Evolutionary conservation across 2,888 invertebrate species (phyloP).

Genomic region (Syrista parreyssii): DNA sequence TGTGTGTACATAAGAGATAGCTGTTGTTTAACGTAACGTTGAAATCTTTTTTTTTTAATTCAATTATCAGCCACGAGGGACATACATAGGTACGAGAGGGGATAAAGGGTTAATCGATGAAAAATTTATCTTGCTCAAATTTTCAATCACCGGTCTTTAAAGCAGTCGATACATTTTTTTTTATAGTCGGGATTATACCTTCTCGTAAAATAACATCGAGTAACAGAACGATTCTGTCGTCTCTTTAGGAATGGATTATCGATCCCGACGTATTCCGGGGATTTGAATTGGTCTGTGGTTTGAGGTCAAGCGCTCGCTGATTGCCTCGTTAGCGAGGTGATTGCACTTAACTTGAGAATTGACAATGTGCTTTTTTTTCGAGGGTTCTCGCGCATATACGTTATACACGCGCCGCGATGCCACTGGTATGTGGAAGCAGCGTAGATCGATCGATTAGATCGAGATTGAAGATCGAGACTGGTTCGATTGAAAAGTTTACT

Average conservation of each 20-base stretch:
- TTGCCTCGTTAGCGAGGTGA: not conserved
- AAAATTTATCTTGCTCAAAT: no score
- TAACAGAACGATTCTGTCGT: not conserved
- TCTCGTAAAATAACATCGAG: not conserved
- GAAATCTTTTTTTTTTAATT: not conserved
- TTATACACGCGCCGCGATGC: not conserved
- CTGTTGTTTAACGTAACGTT: not conserved
- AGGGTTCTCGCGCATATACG: not conserved
- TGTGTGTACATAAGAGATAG: not conserved
- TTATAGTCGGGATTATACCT: rapidly evolving
- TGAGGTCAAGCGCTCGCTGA: not conserved
- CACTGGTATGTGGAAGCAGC: not conserved
- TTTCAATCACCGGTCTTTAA: no score
- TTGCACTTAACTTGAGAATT: not conserved
- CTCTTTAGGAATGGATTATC: not conserved
- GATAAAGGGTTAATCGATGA: no score
- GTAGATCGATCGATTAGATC: not conserved
- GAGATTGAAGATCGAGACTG: not conserved
- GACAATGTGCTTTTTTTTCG: not conserved
- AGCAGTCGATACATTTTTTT: no score
- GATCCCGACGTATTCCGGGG: not conserved
- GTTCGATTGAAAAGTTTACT: not conserved
- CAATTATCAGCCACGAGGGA: not conserved
- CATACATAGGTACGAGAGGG: no score
- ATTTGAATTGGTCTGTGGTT: not conserved